Conservation (phyloP, 2,888 invertebrate species). For the Drosophila flavopinicola region DNA sequence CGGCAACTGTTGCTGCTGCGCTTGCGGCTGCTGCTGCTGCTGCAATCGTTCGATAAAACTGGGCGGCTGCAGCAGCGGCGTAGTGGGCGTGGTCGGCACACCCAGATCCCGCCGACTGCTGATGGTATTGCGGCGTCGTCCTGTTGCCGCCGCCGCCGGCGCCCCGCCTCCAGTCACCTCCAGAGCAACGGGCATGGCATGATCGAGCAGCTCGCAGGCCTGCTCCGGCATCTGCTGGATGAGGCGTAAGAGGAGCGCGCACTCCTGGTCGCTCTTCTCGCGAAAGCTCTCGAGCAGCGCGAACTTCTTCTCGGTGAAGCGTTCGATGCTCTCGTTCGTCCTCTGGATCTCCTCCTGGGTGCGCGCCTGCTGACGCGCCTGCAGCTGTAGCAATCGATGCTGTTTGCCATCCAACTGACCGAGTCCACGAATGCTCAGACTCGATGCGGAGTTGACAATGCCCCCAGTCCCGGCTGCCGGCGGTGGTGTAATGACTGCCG, state of each 20-base stretch:
- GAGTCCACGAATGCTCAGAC: slow-evolving; percentile 61
- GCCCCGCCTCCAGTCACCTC: slow-evolving; percentile 71
- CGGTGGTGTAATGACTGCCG: slow-evolving; percentile 60
- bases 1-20: slow-evolving; percentile 42
- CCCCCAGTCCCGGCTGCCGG: slow-evolving; percentile 56
- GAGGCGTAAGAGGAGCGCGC: slow-evolving; percentile 87
- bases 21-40: slow-evolving; percentile 21
- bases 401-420: slow-evolving; percentile 48
- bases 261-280: slow-evolving; percentile 90
- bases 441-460: slow-evolving; percentile 40
- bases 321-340: slow-evolving; percentile 90
- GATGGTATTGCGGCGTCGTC: slow-evolving; percentile 76
- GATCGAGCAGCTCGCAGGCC: slow-evolving; percentile 66
- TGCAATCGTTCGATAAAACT: slow-evolving; percentile 46
- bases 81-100: slow-evolving; percentile 79
- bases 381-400: slow-evolving; percentile 76
- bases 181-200: slow-evolving; percentile 64
- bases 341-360: slow-evolving; percentile 89
- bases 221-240: slow-evolving; percentile 81
- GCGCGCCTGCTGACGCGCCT: slow-evolving; percentile 88
- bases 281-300: slow-evolving; percentile 89
- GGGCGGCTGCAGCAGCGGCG: slow-evolving; percentile 59
- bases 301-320: slow-evolving; percentile 90
- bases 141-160: slow-evolving; percentile 44
- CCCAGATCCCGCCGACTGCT: slow-evolving; percentile 73